Conservation (phyloP, 2,888 invertebrate genomes). For the Andrena hattorfiana region DNA sequence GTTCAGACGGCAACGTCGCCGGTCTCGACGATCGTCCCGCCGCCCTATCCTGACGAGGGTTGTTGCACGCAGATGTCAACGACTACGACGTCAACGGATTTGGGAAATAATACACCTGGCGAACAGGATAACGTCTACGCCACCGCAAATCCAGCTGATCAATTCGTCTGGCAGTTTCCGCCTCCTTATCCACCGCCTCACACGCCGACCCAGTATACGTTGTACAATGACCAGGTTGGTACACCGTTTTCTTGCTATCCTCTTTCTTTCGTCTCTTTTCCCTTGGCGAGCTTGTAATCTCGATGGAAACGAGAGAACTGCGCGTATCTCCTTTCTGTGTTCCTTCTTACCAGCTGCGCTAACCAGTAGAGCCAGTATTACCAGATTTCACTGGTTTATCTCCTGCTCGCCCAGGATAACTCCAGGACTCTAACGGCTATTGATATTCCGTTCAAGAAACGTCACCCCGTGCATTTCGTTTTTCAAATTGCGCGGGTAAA, state of each 20-base stretch:
- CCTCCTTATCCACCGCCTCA: slow-evolving; percentile 87
- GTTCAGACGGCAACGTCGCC: slow-evolving; percentile 87
- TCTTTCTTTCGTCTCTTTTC: neutral
- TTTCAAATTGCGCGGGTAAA: neutral
- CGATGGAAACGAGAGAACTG: slow-evolving; percentile 15
- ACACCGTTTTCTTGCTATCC: slow-evolving; percentile 11
- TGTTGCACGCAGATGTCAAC: slow-evolving; percentile 72
- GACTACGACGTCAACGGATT: slow-evolving; percentile 76
- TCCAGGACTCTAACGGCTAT: slow-evolving; percentile 36
- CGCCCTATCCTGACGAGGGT: slow-evolving; percentile 62
- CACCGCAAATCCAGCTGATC: slow-evolving; percentile 85
- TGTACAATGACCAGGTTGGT: slow-evolving; percentile 94
- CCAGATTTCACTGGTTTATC: slow-evolving; percentile 69
- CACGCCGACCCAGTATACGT: slow-evolving; percentile 90
- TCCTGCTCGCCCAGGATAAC: slow-evolving; percentile 41
- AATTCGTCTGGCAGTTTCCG: slow-evolving; percentile 94
- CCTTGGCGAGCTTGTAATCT: neutral
- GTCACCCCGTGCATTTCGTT: neutral
- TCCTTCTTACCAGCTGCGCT: slow-evolving; percentile 25
- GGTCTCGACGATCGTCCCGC: slow-evolving; percentile 69
- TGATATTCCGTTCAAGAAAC: slow-evolving; percentile 5
- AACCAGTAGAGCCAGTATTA: slow-evolving; percentile 70
- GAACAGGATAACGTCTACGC: slow-evolving; percentile 73
- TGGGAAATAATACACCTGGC: slow-evolving; percentile 78
- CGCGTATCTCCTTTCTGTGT: slow-evolving; percentile 14